Evolutionary conservation across 2,888 invertebrate genomes (phyloP).

Genomic region (Drosophila borealis): DNA sequence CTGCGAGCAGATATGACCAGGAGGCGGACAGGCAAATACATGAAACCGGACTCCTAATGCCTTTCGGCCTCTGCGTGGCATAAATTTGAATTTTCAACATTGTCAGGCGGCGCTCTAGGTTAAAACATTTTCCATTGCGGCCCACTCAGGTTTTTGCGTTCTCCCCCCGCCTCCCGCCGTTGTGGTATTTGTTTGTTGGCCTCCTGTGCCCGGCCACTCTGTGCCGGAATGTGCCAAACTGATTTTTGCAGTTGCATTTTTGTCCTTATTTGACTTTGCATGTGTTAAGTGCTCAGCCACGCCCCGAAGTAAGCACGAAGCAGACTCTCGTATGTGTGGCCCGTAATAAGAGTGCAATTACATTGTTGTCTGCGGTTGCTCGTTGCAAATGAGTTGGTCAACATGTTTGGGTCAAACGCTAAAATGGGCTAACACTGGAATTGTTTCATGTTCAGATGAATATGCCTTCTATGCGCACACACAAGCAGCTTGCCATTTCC

Average conservation of each 20-base stretch:
- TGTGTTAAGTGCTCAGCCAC: constrained; percentile 60
- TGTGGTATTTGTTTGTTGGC: constrained; percentile 43
- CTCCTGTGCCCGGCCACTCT: constrained; percentile 11
- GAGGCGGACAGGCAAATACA: constrained; percentile 47
- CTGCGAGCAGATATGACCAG: constrained; percentile 42
- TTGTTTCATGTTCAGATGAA: constrained; percentile 26
- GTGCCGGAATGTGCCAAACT: constrained; percentile 61
- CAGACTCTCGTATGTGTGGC: constrained; percentile 11
- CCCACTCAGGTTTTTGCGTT: constrained; percentile 7
- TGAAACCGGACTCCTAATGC: constrained; percentile 48
- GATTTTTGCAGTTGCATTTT: constrained; percentile 65
- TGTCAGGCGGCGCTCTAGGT: constrained; percentile 22
- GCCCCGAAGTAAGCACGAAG: constrained; percentile 24
- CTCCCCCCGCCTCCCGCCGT: background rate
- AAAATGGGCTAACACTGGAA: constrained; percentile 32
- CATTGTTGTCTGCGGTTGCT: constrained; percentile 67
- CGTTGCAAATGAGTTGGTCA: constrained; percentile 75
- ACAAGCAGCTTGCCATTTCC: background rate
- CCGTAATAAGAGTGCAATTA: constrained; percentile 67
- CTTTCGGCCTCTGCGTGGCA: constrained; percentile 57
- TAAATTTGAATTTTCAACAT: constrained; percentile 74
- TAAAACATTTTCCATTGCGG: constrained; percentile 46
- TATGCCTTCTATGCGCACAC: constrained; percentile 10
- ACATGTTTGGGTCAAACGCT: constrained; percentile 56
- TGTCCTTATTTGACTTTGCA: constrained; percentile 60